These are phyloP conservation scores for Drosophila equinoxialis DNA, from an alignment of 1,140 invertebrate genomes.

Conservation along the genomic window DNA sequence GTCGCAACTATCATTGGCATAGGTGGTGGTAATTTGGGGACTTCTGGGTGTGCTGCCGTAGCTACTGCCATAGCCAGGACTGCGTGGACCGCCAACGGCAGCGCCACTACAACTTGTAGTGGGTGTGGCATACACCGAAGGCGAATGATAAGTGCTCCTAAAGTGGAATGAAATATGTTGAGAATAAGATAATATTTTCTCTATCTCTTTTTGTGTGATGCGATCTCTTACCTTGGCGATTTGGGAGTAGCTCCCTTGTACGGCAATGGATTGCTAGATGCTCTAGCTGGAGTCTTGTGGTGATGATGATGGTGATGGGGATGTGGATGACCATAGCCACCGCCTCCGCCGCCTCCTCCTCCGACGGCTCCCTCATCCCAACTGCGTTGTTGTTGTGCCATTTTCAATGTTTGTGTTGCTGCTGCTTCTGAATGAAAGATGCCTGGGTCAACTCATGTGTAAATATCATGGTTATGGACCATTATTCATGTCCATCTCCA, in stretches of 20 bases:
- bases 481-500: constrained; percentile 61
- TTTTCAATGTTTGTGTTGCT: constrained; percentile 26
- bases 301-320: constrained; percentile 25
- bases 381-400: constrained; percentile 74
- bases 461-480: constrained; percentile 70
- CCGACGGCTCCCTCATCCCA: constrained; percentile 62
- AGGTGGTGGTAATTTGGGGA: constrained; percentile 80
- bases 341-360: constrained; percentile 14
- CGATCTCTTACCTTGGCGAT: constrained; percentile 63
- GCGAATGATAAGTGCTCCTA: constrained; percentile 51
- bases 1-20: constrained; percentile 77
- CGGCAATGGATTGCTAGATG: constrained; percentile 67
- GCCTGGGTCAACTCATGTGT: constrained; percentile 69
- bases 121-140: constrained; percentile 49
- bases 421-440: constrained; percentile 43
- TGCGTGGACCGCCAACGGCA: constrained; percentile 1
- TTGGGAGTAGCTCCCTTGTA: constrained; percentile 75
- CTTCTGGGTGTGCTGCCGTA: constrained; percentile 60
- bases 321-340: constrained; percentile 37
- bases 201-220: rapidly evolving
- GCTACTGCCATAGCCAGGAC: constrained; percentile 24
- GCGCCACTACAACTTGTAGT: background rate
- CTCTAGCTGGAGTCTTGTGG: constrained; percentile 58
- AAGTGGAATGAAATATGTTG: background rate
- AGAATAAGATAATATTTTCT: background rate